Percentiles rank a stretch among this genome's conserved stretches.
phyloP scores from a whole-genome alignment of 2,113 vertebrate genomes.

The Muntiacus reevesi region DNA sequence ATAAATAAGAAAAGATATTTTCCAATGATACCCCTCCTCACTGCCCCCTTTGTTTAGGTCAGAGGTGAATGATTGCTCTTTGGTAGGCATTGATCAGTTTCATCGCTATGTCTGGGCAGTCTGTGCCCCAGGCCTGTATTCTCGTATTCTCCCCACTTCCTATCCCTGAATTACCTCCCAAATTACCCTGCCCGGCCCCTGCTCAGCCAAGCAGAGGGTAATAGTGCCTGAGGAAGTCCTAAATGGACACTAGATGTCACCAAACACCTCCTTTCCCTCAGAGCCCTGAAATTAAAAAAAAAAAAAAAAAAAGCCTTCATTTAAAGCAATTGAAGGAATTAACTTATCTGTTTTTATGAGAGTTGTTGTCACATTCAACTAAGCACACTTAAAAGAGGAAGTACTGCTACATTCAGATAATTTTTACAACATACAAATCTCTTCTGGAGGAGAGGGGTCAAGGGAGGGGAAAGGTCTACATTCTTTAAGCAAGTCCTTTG shows the following conservation, averaged over 20 bases:
- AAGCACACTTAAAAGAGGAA: slow-evolving; percentile 72
- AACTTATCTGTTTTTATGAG: slow-evolving; percentile 69
- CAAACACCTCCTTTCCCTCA: slow-evolving; percentile 76
- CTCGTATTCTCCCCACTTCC: slow-evolving; percentile 5
- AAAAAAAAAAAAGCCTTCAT: background rate
- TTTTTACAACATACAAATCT: slow-evolving; percentile 63
- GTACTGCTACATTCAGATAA: slow-evolving; percentile 42
- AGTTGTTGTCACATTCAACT: slow-evolving; percentile 73
- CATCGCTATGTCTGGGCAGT: slow-evolving; percentile 40
- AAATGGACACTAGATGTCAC: slow-evolving; percentile 83
- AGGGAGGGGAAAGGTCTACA: slow-evolving; percentile 29
- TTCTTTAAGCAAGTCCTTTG: background rate
- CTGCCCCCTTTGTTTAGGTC: slow-evolving; percentile 52
- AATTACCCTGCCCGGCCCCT: slow-evolving; percentile 27
- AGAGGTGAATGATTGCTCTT: slow-evolving; percentile 68
- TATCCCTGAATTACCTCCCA: background rate
- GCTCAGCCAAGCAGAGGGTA: background rate
- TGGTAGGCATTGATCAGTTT: slow-evolving; percentile 69
- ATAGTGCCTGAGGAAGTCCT: slow-evolving; percentile 53
- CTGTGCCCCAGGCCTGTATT: slow-evolving; percentile 50
- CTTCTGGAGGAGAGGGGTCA: background rate
- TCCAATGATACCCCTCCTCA: background rate
- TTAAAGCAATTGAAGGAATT: slow-evolving; percentile 75
- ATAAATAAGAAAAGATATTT: slow-evolving; percentile 70
- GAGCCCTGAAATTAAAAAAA: slow-evolving; percentile 28